Evolutionary conservation across 2,113 vertebrate genomes (phyloP), one percentile per base, ranked within the genome.

Genomic region (Mesoclemmys tuberculata): DNA sequence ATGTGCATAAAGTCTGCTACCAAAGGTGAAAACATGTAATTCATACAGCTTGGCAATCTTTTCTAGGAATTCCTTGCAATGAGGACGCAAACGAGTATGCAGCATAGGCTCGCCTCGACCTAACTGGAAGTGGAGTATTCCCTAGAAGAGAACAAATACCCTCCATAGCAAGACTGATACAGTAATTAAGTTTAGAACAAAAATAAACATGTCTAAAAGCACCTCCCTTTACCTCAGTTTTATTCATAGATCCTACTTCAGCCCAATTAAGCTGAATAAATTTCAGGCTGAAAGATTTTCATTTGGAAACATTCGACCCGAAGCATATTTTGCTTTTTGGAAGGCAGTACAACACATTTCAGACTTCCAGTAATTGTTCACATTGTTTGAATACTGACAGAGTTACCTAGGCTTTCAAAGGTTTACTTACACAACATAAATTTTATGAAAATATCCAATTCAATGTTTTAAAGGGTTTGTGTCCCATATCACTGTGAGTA

Each of bases 1-100:
- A 98, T 99, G 99, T 6, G 99, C 99, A n/a, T 99, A 99, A 3
- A 99, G 98, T 35, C 99, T 99, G 97, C 99, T 99, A 90, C 99
- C 99, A 16, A 99, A 99, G 1, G 99, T 99, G 95, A 99, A 99
- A 86, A 99, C 99, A 12, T 99, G 99, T 27, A 99, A 94, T 95
- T 99, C 99, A 3, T 99, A 99, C 21, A 99, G 98, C 96, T 99
- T 99, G 97, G 99, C 99, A 24, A 99, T 99, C 98, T 99, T 99
- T 97, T 99, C 99, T 97, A 99, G 96, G 91, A 99, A 99, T 13
- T 99, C 99, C 94, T 99, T 99, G 98, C 99, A 99, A 92, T 99
- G 99, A 2, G 99, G 99, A 22, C 99, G 98, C 71, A 99, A 97
- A n/a, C 99, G 98, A 0, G 99, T 99, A 94, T 99, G 99, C 44